phyloP scores from a whole-genome alignment of 2,113 vertebrate genomes.

The Cheilinus undulatus region DNA sequence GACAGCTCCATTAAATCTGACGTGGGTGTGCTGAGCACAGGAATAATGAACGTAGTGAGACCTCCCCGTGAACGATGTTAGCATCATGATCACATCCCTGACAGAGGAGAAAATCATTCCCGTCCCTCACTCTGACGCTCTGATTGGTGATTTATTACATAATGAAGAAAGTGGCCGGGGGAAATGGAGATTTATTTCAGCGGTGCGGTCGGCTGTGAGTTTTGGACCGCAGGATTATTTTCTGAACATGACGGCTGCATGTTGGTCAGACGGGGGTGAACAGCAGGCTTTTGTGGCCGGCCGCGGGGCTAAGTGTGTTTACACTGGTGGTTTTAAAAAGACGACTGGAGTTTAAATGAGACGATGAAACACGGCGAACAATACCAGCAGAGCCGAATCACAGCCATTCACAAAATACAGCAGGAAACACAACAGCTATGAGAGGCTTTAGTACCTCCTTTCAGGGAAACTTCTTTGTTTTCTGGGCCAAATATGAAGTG shows the following conservation, averaged over 20 bases:
- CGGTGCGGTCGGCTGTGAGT: constrained; percentile 72
- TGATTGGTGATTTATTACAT: constrained; percentile 67
- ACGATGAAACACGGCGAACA: constrained; percentile 23
- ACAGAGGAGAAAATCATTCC: neutral
- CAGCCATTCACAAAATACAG: too few species aligned
- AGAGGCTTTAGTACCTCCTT: too few species aligned
- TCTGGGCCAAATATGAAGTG: too few species aligned
- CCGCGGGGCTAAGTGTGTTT: constrained; percentile 76
- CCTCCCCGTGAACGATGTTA: neutral
- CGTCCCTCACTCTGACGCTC: neutral
- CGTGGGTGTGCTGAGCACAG: constrained; percentile 40
- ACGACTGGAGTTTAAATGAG: constrained; percentile 28
- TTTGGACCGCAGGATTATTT: constrained; percentile 77
- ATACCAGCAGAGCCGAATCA: neutral
- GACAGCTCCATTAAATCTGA: constrained; percentile 77
- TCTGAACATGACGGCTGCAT: constrained; percentile 76
- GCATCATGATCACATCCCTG: neutral
- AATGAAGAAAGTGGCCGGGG: constrained; percentile 71
- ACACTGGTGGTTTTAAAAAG: constrained; percentile 74
- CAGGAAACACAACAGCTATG: too few species aligned
- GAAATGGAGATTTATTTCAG: constrained; percentile 82
- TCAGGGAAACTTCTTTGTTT: too few species aligned
- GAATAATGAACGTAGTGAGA: constrained; percentile 42
- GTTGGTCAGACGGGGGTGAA: constrained; percentile 78
- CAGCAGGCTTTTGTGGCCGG: constrained; percentile 74